A percentile compares a stretch with the other conserved stretches of the same genome.
These are phyloP conservation scores for Pimpla rufipes DNA, from an alignment of 2,888 invertebrate genomes.

Conservation along the genomic window DNA sequence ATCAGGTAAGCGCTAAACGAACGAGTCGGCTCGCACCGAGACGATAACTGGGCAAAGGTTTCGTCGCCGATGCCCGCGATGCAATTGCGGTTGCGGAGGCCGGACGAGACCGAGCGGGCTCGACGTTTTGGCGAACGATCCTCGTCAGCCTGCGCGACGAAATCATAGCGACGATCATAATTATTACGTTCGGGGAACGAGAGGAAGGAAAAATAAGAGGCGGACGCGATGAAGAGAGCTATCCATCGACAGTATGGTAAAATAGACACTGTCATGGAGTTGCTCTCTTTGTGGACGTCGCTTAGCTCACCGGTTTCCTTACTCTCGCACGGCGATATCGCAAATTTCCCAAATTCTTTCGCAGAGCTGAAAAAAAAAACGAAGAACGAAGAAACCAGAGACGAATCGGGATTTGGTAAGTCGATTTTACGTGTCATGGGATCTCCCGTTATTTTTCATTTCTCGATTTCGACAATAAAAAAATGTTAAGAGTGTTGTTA, in stretches of 20 bases:
- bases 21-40: conserved; percentile 81
- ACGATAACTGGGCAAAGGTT: conserved; percentile 80
- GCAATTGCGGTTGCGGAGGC: conserved; percentile 16
- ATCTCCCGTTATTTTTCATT: no score
- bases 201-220: conserved; percentile 70
- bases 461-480: no score
- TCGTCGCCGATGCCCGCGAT: conserved; percentile 34
- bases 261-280: conserved; percentile 99
- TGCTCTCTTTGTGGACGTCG: conserved; percentile 99
- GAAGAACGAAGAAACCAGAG: no score
- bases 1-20: conserved; percentile 82
- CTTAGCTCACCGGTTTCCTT: conserved; percentile 86
- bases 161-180: background rate
- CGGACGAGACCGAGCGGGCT: background rate
- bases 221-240: conserved; percentile 96
- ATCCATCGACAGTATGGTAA: conserved; percentile 99
- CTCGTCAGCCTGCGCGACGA: background rate
- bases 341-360: background rate
- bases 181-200: conserved; percentile 6
- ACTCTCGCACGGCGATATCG: conserved; percentile 34
- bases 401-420: background rate
- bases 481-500: no score
- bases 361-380: background rate
- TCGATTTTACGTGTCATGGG: background rate
- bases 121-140: conserved; percentile 43